Evolutionary conservation across 2,113 vertebrate species (phyloP), one percentile per base, ranked within the genome.

Genomic region (Cyanoderma ruficeps): DNA sequence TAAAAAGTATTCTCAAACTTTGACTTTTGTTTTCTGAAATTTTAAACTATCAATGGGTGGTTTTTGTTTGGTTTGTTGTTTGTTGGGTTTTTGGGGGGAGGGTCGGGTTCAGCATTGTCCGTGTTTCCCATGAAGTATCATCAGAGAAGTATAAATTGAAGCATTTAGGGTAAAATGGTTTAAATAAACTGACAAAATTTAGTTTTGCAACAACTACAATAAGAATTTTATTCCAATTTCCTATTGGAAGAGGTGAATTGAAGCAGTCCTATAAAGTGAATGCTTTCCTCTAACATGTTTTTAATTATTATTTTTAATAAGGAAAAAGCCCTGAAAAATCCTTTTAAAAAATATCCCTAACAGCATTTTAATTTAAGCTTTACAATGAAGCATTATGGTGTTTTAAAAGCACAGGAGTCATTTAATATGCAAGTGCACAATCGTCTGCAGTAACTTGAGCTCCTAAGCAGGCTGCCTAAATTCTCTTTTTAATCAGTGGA

Each of bases 321-420:
- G 11, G 27, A 56, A 47, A 52, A 27, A 65, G 44, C 46, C 12
- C 0, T 1, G 3, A 17, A 24, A 46, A 30, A 5, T 11, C 2
- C 0, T 44, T 56, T 8, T 1, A 2, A 44, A 28, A 28, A 4
- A 5, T 2, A 8, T 88, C 28, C 10, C 22, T 33, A 35, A 16
- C 15, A 63, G 9, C 6, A 21, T 75, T 87, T 68, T 44, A n/a
- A 25, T 13, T 52, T 6, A 42, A 63, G 8, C 1, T 79, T 59
- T 72, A 39, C 6, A 70, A 17, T 53, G 15, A 78, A 81, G 14
- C 13, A 17, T 53, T 65, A 28, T 5, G 2, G 21, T n/a, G 4
- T 11, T 59, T 65, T 53, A 37, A 53, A 35, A 74, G 21, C 9
- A 7, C 5, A 24, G 12, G 3, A 42, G 3, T 59, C 0, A 28